A percentile compares a stretch with the other conserved stretches of the same genome.
Conservation (phyloP, 2,797 vertebrate genomes). For the Crocodylus rhombifer region DNA sequence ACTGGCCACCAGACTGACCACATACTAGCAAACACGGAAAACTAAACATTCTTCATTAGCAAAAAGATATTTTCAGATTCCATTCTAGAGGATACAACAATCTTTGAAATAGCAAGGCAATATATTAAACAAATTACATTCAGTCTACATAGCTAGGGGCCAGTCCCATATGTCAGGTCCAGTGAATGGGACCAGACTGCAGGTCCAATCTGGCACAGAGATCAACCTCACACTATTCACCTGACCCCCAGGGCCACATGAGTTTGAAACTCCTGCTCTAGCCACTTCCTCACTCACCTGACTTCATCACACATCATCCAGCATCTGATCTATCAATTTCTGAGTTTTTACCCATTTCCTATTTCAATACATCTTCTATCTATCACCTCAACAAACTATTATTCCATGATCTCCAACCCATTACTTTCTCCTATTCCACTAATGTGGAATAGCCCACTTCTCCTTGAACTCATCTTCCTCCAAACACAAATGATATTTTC, state of each 20-base stretch:
- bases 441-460: background rate
- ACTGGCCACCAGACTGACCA: background rate
- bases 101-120: background rate
- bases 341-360: background rate
- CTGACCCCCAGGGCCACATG: background rate
- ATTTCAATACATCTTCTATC: background rate
- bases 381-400: background rate
- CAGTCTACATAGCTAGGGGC: background rate
- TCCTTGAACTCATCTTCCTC: background rate
- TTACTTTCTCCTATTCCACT: background rate
- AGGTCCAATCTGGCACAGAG: background rate
- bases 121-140: constrained; percentile 54
- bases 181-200: background rate
- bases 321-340: background rate
- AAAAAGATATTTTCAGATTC: background rate
- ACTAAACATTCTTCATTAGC: background rate
- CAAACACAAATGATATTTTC: accelerated
- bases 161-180: too few relatives aligned
- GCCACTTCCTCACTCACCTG: background rate
- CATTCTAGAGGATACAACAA: background rate
- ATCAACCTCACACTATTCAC: too few relatives aligned
- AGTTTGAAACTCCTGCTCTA: background rate
- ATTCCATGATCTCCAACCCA: background rate
- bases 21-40: background rate
- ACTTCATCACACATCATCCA: background rate